Percentiles rank a stretch among this genome's conserved stretches.
Evolutionary conservation across 2,113 vertebrate species (phyloP).

Genomic region (Pleuronectes platessa): DNA sequence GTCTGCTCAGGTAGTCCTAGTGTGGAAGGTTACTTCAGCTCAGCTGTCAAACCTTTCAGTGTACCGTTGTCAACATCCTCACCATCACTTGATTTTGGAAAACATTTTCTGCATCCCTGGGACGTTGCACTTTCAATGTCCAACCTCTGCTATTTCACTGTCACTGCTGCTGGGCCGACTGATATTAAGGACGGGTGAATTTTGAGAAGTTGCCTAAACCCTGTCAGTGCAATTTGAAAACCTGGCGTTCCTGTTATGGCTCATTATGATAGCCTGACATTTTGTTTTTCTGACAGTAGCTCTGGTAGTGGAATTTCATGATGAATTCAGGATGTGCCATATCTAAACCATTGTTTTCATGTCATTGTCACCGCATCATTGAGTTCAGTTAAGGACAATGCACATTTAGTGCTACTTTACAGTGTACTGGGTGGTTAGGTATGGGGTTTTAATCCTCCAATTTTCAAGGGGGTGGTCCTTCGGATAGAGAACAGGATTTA

Average conservation of each 20-base stretch:
- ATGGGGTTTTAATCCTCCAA: no score
- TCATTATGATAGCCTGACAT: slow-evolving; percentile 48
- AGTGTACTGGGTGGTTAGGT: no score
- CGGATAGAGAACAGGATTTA: no score
- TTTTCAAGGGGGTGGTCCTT: no score
- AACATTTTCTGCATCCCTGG: background rate
- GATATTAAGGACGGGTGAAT: slow-evolving; percentile 32
- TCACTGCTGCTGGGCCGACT: slow-evolving; percentile 5
- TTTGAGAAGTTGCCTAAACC: slow-evolving; percentile 39
- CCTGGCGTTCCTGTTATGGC: slow-evolving; percentile 22
- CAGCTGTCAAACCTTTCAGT: slow-evolving; percentile 29
- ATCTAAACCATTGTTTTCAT: no score
- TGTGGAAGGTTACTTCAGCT: slow-evolving; percentile 26
- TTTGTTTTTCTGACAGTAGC: slow-evolving; percentile 30
- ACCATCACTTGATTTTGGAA: slow-evolving; percentile 19
- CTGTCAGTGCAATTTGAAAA: slow-evolving; percentile 46
- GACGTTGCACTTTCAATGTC: slow-evolving; percentile 41
- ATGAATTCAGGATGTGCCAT: no score
- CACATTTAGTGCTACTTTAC: background rate
- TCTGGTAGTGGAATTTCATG: no score
- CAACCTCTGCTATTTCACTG: slow-evolving; percentile 13
- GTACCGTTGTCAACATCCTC: slow-evolving; percentile 27
- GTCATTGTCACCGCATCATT: background rate
- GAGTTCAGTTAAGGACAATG: slow-evolving; percentile 4
- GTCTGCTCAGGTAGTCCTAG: slow-evolving; percentile 22